Conservation (phyloP, 1,140 invertebrate genomes). For the Metaphire vulgaris region DNA sequence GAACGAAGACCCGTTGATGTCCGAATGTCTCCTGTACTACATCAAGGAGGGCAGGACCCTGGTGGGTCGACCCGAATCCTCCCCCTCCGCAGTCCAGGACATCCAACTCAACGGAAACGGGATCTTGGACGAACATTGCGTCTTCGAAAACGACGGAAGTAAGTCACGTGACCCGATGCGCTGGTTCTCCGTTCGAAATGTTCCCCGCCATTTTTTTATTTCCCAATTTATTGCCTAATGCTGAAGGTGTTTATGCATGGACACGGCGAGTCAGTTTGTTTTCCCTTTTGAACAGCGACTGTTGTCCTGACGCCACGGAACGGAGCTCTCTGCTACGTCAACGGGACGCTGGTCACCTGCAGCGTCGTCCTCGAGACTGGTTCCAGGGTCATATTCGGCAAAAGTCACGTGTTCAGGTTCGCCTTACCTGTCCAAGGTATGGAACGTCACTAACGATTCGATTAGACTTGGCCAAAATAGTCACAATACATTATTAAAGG, state of each 20-base stretch:
- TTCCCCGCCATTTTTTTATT: too few relatives aligned
- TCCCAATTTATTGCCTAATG: too few relatives aligned
- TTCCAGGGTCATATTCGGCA: constrained; percentile 91
- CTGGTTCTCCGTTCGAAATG: too few relatives aligned
- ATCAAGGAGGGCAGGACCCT: constrained; percentile 89
- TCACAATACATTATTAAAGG: too few relatives aligned
- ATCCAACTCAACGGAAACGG: constrained; percentile 87
- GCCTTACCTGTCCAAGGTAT: constrained; percentile 71
- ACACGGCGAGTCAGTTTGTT: too few relatives aligned
- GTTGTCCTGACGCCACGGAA: constrained; percentile 79
- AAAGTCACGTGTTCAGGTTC: constrained; percentile 98
- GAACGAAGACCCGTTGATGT: constrained; percentile 97
- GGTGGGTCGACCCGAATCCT: constrained; percentile 81
- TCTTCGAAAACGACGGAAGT: constrained; percentile 77
- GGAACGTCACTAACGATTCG: too few relatives aligned
- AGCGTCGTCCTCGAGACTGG: constrained; percentile 84
- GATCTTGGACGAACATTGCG: constrained; percentile 88
- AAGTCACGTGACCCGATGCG: too few relatives aligned
- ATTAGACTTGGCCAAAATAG: too few relatives aligned
- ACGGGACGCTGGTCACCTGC: constrained; percentile 80
- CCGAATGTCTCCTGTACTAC: constrained; percentile 98
- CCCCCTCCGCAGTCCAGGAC: constrained; percentile 81
- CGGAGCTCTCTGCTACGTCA: constrained; percentile 86
- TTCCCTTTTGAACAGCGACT: too few relatives aligned
- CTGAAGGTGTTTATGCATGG: too few relatives aligned